Conservation (phyloP, 1,140 invertebrate genomes). For the Caenorhabditis briggsae region DNA sequence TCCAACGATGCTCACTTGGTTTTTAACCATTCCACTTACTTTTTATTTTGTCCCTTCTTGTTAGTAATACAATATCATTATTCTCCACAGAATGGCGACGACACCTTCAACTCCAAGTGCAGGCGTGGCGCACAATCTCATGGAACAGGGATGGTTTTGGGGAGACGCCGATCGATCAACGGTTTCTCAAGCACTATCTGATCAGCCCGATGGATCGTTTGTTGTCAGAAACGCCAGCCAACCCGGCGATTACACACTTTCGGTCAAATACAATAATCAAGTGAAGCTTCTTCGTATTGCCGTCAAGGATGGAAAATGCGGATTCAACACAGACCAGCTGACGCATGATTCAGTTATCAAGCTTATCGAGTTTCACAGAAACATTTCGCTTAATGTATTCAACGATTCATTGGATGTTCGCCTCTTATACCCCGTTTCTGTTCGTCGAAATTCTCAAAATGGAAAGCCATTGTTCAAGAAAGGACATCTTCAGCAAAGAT, state of each 20-base stretch:
- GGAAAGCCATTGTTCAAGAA: conserved; percentile 21
- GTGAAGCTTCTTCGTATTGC: conserved; percentile 23
- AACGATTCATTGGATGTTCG: conserved; percentile 14
- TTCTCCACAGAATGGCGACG: not conserved
- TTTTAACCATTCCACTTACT: not conserved
- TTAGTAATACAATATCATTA: not conserved
- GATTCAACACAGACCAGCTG: conserved; percentile 20
- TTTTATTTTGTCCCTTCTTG: not conserved
- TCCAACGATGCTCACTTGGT: not conserved
- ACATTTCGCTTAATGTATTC: conserved; percentile 22
- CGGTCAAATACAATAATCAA: not conserved
- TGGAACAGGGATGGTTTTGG: conserved; percentile 29
- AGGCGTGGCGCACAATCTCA: conserved; percentile 3
- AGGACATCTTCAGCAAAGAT: conserved; percentile 1
- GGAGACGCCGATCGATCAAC: conserved; percentile 11
- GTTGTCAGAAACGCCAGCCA: conserved; percentile 15
- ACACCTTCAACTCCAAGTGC: conserved; percentile 2
- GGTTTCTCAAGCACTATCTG: not conserved
- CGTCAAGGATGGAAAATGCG: conserved; percentile 32
- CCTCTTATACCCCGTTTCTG: not conserved
- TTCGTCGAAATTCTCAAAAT: conserved; percentile 1
- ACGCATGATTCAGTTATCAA: conserved; percentile 11
- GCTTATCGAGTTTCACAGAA: conserved; percentile 11
- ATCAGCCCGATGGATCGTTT: conserved; percentile 36
- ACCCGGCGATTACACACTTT: conserved; percentile 15